Evolutionary conservation across 2,113 vertebrate genomes (phyloP).

Genomic region (Morone saxatilis): DNA sequence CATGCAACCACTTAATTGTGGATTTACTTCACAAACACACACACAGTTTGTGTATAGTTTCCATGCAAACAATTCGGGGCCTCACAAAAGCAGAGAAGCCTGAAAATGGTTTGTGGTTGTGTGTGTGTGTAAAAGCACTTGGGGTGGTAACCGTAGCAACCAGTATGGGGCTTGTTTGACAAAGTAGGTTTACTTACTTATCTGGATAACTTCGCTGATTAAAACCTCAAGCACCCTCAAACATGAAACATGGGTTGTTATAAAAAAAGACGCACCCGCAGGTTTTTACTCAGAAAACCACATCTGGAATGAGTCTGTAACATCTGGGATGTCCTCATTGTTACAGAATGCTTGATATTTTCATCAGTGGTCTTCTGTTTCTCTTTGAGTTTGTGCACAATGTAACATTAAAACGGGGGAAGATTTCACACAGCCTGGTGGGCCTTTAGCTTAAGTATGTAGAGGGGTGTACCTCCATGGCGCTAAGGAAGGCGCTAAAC

Average conservation of each 20-base stretch:
- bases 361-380: background rate
- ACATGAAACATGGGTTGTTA: background rate
- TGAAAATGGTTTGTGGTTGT: slow-evolving; percentile 36
- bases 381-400: background rate
- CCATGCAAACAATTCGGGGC: slow-evolving; percentile 1
- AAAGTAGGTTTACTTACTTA: slow-evolving; percentile 5
- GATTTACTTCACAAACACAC: background rate
- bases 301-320: background rate
- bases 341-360: background rate
- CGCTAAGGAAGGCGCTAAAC: too few relatives aligned
- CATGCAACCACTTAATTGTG: slow-evolving; percentile 17
- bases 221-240: background rate
- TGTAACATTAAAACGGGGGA: background rate
- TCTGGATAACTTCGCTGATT: background rate
- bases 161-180: slow-evolving; percentile 42
- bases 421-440: background rate
- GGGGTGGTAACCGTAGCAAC: slow-evolving; percentile 65
- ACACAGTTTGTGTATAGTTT: slow-evolving; percentile 7
- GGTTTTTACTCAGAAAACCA: background rate
- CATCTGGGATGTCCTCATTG: background rate
- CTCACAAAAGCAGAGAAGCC: background rate
- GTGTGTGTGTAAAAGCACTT: slow-evolving; percentile 3
- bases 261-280: too few relatives aligned
- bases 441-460: background rate
- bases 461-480: too few relatives aligned